Conservation (phyloP, 2,113 vertebrate genomes). For the Oryctolagus cuniculus region DNA sequence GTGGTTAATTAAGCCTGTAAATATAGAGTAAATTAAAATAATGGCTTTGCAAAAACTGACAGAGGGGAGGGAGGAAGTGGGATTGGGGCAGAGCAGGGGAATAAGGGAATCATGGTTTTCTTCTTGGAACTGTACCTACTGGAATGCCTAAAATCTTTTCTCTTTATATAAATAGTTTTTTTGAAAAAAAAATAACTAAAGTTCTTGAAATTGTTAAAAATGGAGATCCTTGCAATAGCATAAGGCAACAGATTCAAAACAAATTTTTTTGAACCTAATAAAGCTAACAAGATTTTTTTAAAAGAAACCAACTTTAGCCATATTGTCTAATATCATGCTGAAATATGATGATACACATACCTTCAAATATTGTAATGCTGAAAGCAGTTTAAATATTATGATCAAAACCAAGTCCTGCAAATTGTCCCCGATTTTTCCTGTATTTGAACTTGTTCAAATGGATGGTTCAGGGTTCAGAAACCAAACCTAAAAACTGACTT, state of each 20-base stretch:
- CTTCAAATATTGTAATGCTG: neutral
- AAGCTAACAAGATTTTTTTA: neutral
- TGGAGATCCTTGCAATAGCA: neutral
- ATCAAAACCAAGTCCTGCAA: neutral
- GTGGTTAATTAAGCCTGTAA: too few species aligned
- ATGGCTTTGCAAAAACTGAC: too few species aligned
- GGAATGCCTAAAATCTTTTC: too few species aligned
- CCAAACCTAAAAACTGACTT: neutral
- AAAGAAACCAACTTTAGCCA: neutral
- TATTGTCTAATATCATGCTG: neutral
- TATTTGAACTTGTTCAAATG: neutral
- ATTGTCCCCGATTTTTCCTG: neutral
- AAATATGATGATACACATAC: neutral
- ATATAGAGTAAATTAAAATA: too few species aligned
- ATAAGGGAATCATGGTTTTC: too few species aligned
- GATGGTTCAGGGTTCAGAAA: neutral
- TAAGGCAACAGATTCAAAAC: neutral
- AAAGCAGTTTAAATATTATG: neutral
- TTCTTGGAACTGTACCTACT: too few species aligned
- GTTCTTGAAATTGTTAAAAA: neutral
- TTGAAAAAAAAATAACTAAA: neutral
- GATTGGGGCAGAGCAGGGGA: too few species aligned
- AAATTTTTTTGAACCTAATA: neutral
- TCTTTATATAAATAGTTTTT: too few species aligned
- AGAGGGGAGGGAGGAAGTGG: too few species aligned